Evolutionary conservation across 2,113 vertebrate species (phyloP), one percentile per base, ranked within the genome.

Genomic region (Nannobrachium achirus): DNA sequence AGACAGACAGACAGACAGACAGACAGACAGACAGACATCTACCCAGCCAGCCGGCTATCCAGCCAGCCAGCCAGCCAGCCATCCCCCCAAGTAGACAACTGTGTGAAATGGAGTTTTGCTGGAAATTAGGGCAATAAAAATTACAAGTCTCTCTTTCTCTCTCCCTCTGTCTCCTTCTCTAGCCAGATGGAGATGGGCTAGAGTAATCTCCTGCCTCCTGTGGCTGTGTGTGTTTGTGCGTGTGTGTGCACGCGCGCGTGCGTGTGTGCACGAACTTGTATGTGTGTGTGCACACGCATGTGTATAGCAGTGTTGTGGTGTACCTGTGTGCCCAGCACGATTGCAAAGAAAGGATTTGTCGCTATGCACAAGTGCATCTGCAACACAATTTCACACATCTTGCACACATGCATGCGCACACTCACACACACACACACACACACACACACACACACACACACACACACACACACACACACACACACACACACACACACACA

Each of bases 101-200:
- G 48, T 56, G 18, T 62, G 49, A 67, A 56, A 66, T 46, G 56
- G 46, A 60, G 39, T 69, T 68, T 79, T 72, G 52, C 49, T 77
- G 45, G 62, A 87, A 79, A 13, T 56, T 81, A 45, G 80, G 82
- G 83, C 78, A 83, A 56, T 69, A 71, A 78, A 5, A 79, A 70
- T 62, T 20, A 1, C 44, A 56, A 4, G 16, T 41, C 14, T 15
- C 61, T 48, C 56, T 58, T 0, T 20, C 40, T 53, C 11, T 40
- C 14, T 51, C 56, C 41, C 48, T 73, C 70, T 76, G 50, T 57
- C 39, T 39, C 6, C 56, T 46, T 60, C 63, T 70, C 61, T 20
- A 64, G 57, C 25, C 87, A 91, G 84, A 89, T 86, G 88, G 86
- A 83, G 83, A 78, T 33, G 61, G 72, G 76, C 19, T 67, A 48